phyloP scores from a whole-genome alignment of 2,797 vertebrate genomes.

The Garrulus glandarius region DNA sequence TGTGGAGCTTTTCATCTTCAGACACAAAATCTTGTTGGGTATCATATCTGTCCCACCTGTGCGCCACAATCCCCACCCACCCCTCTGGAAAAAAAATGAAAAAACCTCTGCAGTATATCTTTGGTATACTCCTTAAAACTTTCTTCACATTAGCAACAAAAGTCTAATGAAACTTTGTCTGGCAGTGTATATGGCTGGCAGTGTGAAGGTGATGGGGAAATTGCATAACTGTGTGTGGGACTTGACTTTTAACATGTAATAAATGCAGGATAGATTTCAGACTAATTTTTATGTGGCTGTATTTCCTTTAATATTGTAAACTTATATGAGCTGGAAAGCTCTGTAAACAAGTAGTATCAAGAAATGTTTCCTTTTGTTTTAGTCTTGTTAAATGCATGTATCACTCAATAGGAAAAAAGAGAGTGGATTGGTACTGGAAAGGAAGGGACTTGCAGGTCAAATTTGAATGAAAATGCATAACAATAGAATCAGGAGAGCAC shows the following conservation, averaged over 20 bases:
- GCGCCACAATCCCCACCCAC: no score
- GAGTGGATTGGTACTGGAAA: background rate
- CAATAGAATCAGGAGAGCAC: background rate
- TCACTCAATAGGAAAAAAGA: background rate
- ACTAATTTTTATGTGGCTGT: background rate
- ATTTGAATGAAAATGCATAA: background rate
- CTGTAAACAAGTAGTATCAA: background rate
- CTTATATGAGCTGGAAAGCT: background rate
- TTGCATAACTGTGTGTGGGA: background rate
- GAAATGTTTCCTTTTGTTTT: background rate
- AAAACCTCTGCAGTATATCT: background rate
- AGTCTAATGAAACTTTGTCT: background rate
- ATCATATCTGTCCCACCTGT: accelerated
- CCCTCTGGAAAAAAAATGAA: background rate
- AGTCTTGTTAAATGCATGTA: background rate
- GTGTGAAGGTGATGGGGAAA: background rate
- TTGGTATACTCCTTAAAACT: background rate
- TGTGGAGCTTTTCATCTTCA: background rate
- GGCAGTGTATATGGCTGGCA: background rate
- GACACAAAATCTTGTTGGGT: background rate
- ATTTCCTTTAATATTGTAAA: background rate
- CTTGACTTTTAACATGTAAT: slow-evolving; percentile 16
- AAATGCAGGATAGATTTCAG: background rate
- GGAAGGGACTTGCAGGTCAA: background rate
- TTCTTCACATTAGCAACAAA: slow-evolving; percentile 8